Base-by-base conservation (phyloP, 2,888 invertebrate species). In the Zhuqinia jingwanae region DNA sequence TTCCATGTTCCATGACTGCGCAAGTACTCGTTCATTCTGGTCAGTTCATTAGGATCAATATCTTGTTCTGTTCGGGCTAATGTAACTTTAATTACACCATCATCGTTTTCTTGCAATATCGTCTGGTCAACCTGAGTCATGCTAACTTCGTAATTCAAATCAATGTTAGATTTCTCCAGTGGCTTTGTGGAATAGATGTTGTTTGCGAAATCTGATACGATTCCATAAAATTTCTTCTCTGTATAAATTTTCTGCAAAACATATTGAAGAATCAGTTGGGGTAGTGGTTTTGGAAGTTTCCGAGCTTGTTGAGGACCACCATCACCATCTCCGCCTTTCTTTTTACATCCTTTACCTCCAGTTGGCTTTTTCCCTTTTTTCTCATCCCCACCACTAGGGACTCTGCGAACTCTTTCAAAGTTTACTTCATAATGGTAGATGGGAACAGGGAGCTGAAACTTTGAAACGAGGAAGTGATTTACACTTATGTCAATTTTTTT, bases 351-450 rank as follows among this genome's bases (percentile, higher is more conserved):
- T 8, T 25, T 22, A 15, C 45, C 63, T 1, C 65, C 53, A 0
- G n/a, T 3, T 25, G 76, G 50, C 13, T 75, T 10, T 47, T 53
- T 36, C 15, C 10, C 27, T n/a, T 17, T 53, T 45, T 60, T 58
- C 25, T 25, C 73, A 8, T 42, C 30, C 17, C 6, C 53, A 1
- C 25, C 60, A 20, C 17, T 27, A 20, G 50, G 17, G 6, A 25
- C 58, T 20, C 25, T 11, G 60, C 47, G 17, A 17, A 83, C 36
- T 17, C 85, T 36, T 22, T 75, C 80, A 56, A 85, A 75, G 0
- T 3, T 20, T n/a, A 85, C 85, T 22, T 80, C 80, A 25, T 85
- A 85, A 53, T 85, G 85, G 30, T 42, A 79, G 15, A 85, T 45
- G 0, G 17, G n/a, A 8, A 22, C 30, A 0, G 85, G 85, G 15